phyloP scores from a whole-genome alignment of 1,140 invertebrate species.

The Aphelenchoides besseyi region DNA sequence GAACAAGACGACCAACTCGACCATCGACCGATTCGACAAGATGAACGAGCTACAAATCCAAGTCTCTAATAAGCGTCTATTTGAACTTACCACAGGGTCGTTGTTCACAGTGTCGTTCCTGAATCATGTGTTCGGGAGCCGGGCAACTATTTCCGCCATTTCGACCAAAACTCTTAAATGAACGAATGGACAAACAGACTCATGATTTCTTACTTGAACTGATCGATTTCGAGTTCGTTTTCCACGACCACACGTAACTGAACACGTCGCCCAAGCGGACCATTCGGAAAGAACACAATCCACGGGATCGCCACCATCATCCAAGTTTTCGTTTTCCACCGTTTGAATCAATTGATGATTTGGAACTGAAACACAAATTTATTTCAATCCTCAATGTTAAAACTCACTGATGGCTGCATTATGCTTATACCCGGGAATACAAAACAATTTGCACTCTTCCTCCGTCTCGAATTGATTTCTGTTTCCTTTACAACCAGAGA shows the following conservation, averaged over 20 bases:
- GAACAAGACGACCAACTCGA: conserved; percentile 57
- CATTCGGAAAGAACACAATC: conserved; percentile 73
- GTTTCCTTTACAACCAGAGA: conserved; percentile 72
- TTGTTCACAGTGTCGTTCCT: conserved; percentile 63
- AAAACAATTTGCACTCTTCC: conserved; percentile 60
- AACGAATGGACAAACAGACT: too few relatives aligned
- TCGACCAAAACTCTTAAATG: conserved; percentile 63
- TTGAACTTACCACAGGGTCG: conserved; percentile 62
- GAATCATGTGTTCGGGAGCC: conserved; percentile 62
- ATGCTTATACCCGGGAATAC: conserved; percentile 48
- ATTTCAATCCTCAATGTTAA: conserved; percentile 27
- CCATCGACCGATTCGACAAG: conserved; percentile 54
- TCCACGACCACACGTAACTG: conserved; percentile 72
- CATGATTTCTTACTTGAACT: conserved; percentile 64
- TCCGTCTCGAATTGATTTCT: conserved; percentile 69
- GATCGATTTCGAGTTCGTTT: conserved; percentile 59
- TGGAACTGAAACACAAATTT: conserved; percentile 40
- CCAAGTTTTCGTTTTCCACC: conserved; percentile 36
- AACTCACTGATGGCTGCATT: conserved; percentile 49
- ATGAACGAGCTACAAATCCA: conserved; percentile 41
- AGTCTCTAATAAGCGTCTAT: conserved; percentile 6
- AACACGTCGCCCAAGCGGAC: conserved; percentile 73
- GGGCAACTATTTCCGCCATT: conserved; percentile 74
- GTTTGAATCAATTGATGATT: conserved; percentile 53
- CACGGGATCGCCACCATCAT: conserved; percentile 54